phyloP scores from a whole-genome alignment of 2,113 vertebrate species.

The Cottus gobio region DNA sequence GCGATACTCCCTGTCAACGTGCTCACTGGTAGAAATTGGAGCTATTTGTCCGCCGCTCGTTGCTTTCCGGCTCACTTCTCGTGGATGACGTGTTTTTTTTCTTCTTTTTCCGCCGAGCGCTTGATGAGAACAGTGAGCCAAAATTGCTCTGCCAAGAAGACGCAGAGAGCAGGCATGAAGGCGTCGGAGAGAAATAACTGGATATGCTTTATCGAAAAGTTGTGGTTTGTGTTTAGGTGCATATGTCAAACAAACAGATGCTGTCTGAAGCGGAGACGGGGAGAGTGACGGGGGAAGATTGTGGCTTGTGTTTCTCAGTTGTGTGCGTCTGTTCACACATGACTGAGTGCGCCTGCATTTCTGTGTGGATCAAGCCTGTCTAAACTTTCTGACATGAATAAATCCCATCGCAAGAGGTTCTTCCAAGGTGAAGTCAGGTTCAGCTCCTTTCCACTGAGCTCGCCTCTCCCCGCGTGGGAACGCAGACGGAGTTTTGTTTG shows the following conservation, averaged over 20 bases:
- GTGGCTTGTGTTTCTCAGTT: constrained; percentile 42
- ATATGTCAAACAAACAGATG: constrained; percentile 55
- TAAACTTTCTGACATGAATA: constrained; percentile 39
- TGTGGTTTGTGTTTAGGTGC: constrained; percentile 53
- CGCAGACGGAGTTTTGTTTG: constrained; percentile 12
- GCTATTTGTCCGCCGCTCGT: constrained; percentile 62
- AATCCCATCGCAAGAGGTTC: constrained; percentile 11
- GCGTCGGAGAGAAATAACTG: constrained; percentile 50
- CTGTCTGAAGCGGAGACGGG: constrained; percentile 33
- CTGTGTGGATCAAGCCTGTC: constrained; percentile 27
- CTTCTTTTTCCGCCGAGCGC: neutral
- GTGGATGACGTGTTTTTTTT: constrained; percentile 48
- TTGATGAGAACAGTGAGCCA: constrained; percentile 63
- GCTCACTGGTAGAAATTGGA: constrained; percentile 59
- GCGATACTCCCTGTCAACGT: constrained; percentile 61
- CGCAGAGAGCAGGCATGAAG: constrained; percentile 19
- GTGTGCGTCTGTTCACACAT: constrained; percentile 35
- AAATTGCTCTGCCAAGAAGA: constrained; percentile 69
- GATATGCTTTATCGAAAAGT: constrained; percentile 50
- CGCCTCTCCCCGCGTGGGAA: constrained; percentile 3
- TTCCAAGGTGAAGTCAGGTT: constrained; percentile 41
- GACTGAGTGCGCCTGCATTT: constrained; percentile 34
- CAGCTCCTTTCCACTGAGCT: constrained; percentile 25
- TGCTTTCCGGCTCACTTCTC: constrained; percentile 63
- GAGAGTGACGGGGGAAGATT: constrained; percentile 27